These are phyloP conservation scores for Sorex araneus DNA, from an alignment of 2,113 vertebrate species.

Conservation along the genomic window DNA sequence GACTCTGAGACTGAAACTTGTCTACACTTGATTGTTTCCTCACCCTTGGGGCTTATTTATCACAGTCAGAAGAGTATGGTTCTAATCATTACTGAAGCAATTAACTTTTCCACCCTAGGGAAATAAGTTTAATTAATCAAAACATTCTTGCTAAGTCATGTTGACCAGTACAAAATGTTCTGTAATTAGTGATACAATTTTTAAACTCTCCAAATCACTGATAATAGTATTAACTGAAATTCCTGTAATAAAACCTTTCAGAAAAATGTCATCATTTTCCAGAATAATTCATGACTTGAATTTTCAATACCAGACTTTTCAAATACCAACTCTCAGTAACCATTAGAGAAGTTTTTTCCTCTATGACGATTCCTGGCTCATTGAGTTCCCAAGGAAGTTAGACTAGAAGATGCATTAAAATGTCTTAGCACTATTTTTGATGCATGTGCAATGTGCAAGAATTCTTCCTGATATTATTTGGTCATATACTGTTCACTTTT, in stretches of 20 bases:
- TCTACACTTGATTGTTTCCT: constrained; percentile 8
- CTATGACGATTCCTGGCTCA: not conserved
- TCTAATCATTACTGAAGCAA: constrained; percentile 75
- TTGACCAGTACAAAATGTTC: constrained; percentile 64
- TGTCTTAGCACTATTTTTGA: not conserved
- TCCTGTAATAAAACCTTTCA: not conserved
- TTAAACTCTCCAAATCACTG: not conserved
- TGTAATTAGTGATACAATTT: constrained; percentile 31
- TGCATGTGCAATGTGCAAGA: not conserved
- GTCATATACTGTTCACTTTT: not conserved
- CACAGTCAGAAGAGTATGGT: constrained; percentile 46
- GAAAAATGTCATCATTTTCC: not conserved
- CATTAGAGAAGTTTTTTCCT: not conserved
- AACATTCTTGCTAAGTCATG: constrained; percentile 72
- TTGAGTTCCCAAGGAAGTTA: not conserved
- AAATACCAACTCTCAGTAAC: not conserved
- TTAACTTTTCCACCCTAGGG: constrained; percentile 71
- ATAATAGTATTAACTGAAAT: not conserved
- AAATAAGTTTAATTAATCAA: constrained; percentile 78
- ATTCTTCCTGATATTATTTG: not conserved
- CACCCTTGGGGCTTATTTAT: constrained; percentile 50
- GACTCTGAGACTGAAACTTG: not conserved
- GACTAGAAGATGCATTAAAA: not conserved
- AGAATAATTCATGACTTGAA: not conserved
- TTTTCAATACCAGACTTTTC: constrained; percentile 17